phyloP scores from a whole-genome alignment of 2,888 invertebrate genomes.

The Oscheius sp. region DNA sequence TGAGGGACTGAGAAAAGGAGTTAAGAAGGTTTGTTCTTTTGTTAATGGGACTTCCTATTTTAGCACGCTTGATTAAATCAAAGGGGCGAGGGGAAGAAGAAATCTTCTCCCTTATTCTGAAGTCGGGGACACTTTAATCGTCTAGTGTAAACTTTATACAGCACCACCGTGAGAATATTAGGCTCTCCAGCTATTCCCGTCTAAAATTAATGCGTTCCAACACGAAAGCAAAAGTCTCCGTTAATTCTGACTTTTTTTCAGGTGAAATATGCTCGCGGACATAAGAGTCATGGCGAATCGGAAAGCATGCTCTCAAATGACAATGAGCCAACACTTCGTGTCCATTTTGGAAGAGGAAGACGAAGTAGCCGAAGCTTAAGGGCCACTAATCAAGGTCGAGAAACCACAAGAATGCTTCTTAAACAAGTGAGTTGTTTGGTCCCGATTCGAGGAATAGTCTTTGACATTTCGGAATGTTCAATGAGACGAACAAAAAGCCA shows the following conservation, averaged over 20 bases:
- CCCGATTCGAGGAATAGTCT: no score
- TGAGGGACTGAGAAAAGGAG: slow-evolving; percentile 58
- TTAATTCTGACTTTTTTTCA: background rate
- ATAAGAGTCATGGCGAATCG: slow-evolving; percentile 37
- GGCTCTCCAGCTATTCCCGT: background rate
- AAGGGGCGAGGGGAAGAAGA: slow-evolving; percentile 5
- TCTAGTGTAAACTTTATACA: slow-evolving; percentile 8
- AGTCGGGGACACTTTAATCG: slow-evolving; percentile 3
- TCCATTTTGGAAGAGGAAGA: slow-evolving; percentile 62
- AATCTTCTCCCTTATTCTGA: background rate
- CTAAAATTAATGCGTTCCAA: slow-evolving; percentile 1
- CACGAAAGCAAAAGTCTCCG: background rate
- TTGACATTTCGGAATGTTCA: no score
- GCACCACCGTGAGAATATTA: slow-evolving; percentile 3
- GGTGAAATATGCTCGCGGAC: slow-evolving; percentile 23
- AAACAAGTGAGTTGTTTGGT: slow-evolving; percentile 46
- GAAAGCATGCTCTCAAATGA: slow-evolving; percentile 56
- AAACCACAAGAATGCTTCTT: slow-evolving; percentile 46
- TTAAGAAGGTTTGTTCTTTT: slow-evolving; percentile 61
- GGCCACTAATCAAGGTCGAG: slow-evolving; percentile 33
- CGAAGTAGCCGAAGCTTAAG: slow-evolving; percentile 36
- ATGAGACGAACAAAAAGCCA: no score
- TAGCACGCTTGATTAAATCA: slow-evolving; percentile 28
- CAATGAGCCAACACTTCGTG: slow-evolving; percentile 59
- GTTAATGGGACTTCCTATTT: slow-evolving; percentile 21